phyloP scores from a whole-genome alignment of 2,797 vertebrate genomes.

The Anas acuta region DNA sequence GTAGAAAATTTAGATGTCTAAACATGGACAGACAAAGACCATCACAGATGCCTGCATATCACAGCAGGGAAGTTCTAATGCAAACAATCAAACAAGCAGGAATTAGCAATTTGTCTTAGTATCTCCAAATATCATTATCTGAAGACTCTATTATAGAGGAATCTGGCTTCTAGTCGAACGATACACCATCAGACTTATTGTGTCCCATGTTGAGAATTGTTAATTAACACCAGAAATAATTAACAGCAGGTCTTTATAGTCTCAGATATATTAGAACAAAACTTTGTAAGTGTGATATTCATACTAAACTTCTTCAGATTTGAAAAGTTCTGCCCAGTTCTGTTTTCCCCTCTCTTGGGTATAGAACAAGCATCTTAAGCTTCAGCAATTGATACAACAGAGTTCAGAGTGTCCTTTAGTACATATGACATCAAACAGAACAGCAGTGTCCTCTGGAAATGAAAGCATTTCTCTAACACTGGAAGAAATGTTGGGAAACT shows the following conservation, averaged over 20 bases:
- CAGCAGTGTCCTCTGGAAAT: background rate
- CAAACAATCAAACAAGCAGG: background rate
- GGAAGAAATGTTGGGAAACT: background rate
- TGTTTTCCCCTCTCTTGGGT: background rate
- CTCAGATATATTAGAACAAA: conserved; percentile 12
- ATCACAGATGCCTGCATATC: background rate
- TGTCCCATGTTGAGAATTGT: background rate
- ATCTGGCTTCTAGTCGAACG: background rate
- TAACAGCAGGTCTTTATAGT: background rate
- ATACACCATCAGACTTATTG: background rate
- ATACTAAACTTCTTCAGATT: background rate
- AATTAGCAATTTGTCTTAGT: background rate
- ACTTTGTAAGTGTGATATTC: background rate
- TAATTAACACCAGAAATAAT: background rate
- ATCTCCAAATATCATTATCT: background rate
- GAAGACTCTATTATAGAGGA: background rate
- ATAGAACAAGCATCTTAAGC: background rate
- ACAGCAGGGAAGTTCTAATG: background rate
- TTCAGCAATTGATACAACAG: background rate
- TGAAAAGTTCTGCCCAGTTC: background rate
- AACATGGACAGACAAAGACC: background rate
- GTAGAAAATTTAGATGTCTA: background rate
- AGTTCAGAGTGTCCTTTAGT: background rate
- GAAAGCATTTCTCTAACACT: background rate
- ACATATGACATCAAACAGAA: background rate